These are phyloP conservation scores for Dendrolimus punctatus DNA, from an alignment of 1,140 invertebrate species.

Conservation along the genomic window DNA sequence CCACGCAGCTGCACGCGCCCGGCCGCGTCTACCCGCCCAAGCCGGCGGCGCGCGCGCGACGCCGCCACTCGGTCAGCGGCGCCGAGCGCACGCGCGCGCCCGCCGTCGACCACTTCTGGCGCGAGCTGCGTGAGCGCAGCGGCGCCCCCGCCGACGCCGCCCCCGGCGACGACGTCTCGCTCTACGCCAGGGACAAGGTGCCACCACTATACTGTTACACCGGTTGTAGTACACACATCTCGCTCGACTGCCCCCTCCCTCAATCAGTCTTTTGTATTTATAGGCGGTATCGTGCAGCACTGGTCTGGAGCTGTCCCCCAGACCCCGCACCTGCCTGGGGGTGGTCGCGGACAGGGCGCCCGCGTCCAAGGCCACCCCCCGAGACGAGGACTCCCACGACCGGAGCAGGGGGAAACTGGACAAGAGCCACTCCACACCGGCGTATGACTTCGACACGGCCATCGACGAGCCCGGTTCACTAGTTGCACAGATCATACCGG, in stretches of 20 bases:
- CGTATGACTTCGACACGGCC: slow-evolving; percentile 77
- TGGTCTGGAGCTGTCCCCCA: slow-evolving; percentile 76
- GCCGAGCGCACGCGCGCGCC: slow-evolving; percentile 78
- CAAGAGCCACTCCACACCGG: slow-evolving; percentile 84
- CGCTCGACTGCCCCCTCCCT: too few species aligned
- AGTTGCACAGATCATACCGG: slow-evolving; percentile 45
- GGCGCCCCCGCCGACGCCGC: slow-evolving; percentile 40
- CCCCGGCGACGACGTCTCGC: slow-evolving; percentile 30
- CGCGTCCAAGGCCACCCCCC: slow-evolving; percentile 6
- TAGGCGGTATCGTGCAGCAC: slow-evolving; percentile 78
- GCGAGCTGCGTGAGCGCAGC: slow-evolving; percentile 75
- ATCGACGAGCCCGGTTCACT: slow-evolving; percentile 26
- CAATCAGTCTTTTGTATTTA: too few species aligned
- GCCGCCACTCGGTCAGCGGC: slow-evolving; percentile 91
- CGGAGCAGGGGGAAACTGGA: slow-evolving; percentile 74
- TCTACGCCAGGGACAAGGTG: slow-evolving; percentile 57
- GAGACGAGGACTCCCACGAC: slow-evolving; percentile 6
- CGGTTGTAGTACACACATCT: too few species aligned
- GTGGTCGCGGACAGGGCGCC: slow-evolving; percentile 25
- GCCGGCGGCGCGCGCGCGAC: slow-evolving; percentile 79
- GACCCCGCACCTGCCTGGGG: slow-evolving; percentile 79
- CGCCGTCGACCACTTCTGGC: slow-evolving; percentile 81
- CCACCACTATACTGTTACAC: too few species aligned
- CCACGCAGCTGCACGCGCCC: slow-evolving; percentile 24
- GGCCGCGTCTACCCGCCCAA: slow-evolving; percentile 80